Evolutionary conservation across 1,140 invertebrate species (phyloP).

Genomic region (Aphaenogaster floridana): DNA sequence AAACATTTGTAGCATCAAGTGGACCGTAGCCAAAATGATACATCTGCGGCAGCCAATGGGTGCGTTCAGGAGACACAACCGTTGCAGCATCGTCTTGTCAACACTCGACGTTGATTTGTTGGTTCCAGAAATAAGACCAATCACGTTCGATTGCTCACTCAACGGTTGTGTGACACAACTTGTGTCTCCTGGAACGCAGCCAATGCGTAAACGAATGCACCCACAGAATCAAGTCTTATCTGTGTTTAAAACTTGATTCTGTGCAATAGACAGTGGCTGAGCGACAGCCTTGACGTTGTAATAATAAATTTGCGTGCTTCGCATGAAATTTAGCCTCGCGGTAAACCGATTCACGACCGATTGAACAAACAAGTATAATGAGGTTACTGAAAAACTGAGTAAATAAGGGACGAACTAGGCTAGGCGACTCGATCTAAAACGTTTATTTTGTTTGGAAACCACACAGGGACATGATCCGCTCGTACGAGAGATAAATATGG

Average conservation of each 20-base stretch:
- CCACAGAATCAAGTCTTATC: too few species aligned
- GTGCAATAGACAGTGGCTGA: not conserved
- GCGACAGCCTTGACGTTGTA: not conserved
- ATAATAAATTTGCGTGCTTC: not conserved
- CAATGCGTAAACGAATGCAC: too few species aligned
- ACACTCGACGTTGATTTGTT: too few species aligned
- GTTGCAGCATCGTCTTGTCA: too few species aligned
- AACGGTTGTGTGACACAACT: too few species aligned
- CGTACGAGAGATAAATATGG: slow-evolving; percentile 66
- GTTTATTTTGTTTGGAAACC: slow-evolving; percentile 16
- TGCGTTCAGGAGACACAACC: too few species aligned
- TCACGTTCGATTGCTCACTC: too few species aligned
- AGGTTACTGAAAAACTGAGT: not conserved
- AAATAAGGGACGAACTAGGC: not conserved
- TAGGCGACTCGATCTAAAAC: not conserved
- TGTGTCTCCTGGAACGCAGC: too few species aligned
- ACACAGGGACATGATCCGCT: not conserved
- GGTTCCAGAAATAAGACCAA: too few species aligned
- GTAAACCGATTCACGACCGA: slow-evolving; percentile 1
- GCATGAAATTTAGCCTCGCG: not conserved
- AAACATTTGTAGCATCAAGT: too few species aligned
- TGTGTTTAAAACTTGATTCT: not conserved
- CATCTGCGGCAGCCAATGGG: too few species aligned
- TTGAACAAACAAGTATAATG: slow-evolving; percentile 14
- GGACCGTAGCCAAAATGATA: too few species aligned